Conservation (phyloP, 1,140 invertebrate species). For the Euura saliciscinereae region DNA sequence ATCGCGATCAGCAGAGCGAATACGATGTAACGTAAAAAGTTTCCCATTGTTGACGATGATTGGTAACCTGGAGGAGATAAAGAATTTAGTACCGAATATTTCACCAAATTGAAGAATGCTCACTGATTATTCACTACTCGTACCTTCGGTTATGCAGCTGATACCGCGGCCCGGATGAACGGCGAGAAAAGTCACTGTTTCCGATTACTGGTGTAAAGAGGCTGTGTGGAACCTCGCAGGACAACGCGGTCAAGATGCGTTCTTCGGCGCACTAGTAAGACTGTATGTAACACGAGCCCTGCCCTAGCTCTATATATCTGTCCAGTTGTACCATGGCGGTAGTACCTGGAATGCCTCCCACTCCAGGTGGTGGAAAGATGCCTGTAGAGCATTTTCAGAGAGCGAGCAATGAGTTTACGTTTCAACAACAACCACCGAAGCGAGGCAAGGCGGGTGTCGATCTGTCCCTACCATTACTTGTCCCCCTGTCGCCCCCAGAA, state of each 20-base stretch:
- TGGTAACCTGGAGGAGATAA: constrained; percentile 34
- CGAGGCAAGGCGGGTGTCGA: constrained; percentile 43
- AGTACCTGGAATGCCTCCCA: constrained; percentile 54
- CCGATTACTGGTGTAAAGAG: too few species aligned
- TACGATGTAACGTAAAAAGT: constrained; percentile 38
- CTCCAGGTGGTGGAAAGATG: constrained; percentile 20
- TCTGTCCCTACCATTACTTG: constrained; percentile 22
- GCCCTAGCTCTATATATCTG: constrained; percentile 64
- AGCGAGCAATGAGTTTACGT: constrained; percentile 17
- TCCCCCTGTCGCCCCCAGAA: constrained; percentile 8
- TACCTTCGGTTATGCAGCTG: constrained; percentile 25
- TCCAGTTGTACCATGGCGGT: constrained; percentile 52
- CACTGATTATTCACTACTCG: constrained; percentile 17
- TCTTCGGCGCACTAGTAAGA: constrained; percentile 57
- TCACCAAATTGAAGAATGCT: not conserved
- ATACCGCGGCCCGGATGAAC: too few species aligned
- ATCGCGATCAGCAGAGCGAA: constrained; percentile 49
- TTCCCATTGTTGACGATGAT: constrained; percentile 38
- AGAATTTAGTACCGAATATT: constrained; percentile 11
- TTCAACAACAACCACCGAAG: constrained; percentile 47
- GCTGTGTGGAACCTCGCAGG: not conserved
- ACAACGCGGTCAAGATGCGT: constrained; percentile 43
- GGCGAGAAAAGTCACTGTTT: too few species aligned
- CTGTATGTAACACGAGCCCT: constrained; percentile 61
- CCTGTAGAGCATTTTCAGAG: constrained; percentile 18